phyloP scores from a whole-genome alignment of 2,797 vertebrate species.

The Leptoclinus maculatus region DNA sequence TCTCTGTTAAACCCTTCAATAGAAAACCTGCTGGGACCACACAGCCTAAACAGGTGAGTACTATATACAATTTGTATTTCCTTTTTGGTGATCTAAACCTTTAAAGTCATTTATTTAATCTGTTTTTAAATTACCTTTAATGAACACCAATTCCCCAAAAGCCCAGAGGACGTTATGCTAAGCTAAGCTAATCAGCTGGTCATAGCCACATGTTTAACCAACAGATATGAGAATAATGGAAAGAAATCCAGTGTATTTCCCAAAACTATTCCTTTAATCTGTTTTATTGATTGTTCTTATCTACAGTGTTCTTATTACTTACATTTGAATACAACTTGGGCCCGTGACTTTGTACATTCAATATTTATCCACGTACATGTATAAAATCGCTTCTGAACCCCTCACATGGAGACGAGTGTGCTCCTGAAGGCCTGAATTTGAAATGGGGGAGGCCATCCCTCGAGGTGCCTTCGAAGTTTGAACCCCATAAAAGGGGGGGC shows the following conservation, averaged over 20 bases:
- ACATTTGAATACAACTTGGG: slow-evolving; percentile 2
- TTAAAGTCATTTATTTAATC: not conserved
- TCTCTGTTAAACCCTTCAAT: not conserved
- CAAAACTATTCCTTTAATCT: not conserved
- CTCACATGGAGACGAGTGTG: not conserved
- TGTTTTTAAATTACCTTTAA: not conserved
- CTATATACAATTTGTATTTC: not conserved
- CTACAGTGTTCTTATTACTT: not conserved
- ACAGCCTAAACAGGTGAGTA: not conserved
- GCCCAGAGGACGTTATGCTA: not conserved
- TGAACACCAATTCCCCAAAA: slow-evolving; percentile 1
- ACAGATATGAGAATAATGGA: not conserved
- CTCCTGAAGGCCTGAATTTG: slow-evolving; percentile 19
- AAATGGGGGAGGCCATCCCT: slow-evolving; percentile 24
- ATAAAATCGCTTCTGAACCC: not conserved
- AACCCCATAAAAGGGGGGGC: slow-evolving; percentile 18
- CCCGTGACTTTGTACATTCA: not conserved
- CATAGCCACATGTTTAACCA: not conserved
- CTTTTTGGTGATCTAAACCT: not conserved
- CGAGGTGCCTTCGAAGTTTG: slow-evolving; percentile 32
- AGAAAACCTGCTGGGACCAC: not conserved
- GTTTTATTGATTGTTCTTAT: not conserved
- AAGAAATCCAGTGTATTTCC: not conserved
- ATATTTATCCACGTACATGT: not conserved
- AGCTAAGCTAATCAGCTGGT: not conserved